Evolutionary conservation across 1,140 invertebrate genomes (phyloP), one percentile per base, ranked within the genome.

Genomic region (Diorhabda sublineata): DNA sequence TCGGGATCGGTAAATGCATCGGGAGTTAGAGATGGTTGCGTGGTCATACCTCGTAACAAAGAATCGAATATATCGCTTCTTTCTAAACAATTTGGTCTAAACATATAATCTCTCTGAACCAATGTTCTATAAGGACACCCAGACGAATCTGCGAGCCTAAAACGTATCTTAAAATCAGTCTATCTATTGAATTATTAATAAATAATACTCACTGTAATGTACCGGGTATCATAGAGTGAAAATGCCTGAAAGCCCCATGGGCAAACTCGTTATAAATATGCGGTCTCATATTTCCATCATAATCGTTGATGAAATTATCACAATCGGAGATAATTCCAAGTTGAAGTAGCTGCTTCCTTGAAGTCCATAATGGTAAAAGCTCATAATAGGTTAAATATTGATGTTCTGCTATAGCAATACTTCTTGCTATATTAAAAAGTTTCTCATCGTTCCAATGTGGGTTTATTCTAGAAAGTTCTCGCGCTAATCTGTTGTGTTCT

Each of bases 401-500:
- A 76, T 92, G 86, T 77, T 91, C 83, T 2, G 91, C 94, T 57
- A 89, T 90, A 64, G 85, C 81, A 60, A 97, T 94, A 71, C 89
- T 87, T 66, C 95, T 84, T 0, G 93, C 85, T 82, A 97, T 95
- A 80, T 98, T 94, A 82, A 90, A 96, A 2, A 93, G 80, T 0
- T 85, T 91, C 78, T 96, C 93, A 76, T 96, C 94, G 68, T 87
- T 85, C 91, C 94, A 96, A 70, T 93, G 91, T 0, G 92, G 91
- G 83, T 98, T 98, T 1, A 97, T 76, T 4, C 83, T 75, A 0
- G 85, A 78, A 0, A 99, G 81, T 45, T 79, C 81, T 56, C 87
- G 85, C 1, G 95, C 94, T 41, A 98, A 83, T 59, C 92, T 85
- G 81, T 98, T 98, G 79, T 98, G 96, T 79, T 98, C 92, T 69